Percentiles rank a stretch among this genome's conserved stretches.
Conservation (phyloP, 2,888 invertebrate species). For the Megaustenia siamemsis region DNA sequence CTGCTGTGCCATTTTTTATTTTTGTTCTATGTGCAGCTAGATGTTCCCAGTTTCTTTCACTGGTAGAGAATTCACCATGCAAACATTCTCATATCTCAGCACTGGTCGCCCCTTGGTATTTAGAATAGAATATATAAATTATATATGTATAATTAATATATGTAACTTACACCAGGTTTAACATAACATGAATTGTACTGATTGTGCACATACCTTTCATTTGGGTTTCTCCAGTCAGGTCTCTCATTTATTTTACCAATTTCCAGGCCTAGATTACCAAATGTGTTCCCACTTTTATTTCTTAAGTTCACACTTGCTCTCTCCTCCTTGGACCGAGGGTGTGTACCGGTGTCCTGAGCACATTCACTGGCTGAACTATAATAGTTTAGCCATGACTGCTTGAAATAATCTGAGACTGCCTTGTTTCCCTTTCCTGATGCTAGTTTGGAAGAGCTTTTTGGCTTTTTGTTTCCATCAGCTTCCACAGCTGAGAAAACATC, state of each 20-base stretch:
- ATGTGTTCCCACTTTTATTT: neutral
- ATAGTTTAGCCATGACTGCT: conserved; percentile 20
- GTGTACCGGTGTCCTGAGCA: neutral
- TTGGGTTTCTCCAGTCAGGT: conserved; percentile 23
- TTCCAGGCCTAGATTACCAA: conserved; percentile 19
- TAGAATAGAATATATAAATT: no score
- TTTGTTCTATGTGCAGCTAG: no score
- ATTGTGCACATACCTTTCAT: conserved; percentile 41
- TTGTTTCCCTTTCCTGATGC: neutral
- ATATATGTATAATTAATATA: no score
- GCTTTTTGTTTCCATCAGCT: neutral
- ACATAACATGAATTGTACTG: neutral
- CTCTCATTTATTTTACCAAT: neutral
- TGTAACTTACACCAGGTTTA: no score
- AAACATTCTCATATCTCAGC: no score
- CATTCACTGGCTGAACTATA: neutral
- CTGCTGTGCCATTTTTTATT: no score
- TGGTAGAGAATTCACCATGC: no score
- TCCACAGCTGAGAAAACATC: neutral
- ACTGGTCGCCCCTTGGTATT: no score
- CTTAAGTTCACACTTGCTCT: neutral
- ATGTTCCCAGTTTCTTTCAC: no score
- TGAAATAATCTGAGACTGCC: conserved; percentile 14
- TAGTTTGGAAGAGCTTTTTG: neutral
- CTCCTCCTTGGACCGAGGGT: neutral